Conservation (phyloP, 64 coral and sea anemone genomes). For the Orbicella faveolata region DNA sequence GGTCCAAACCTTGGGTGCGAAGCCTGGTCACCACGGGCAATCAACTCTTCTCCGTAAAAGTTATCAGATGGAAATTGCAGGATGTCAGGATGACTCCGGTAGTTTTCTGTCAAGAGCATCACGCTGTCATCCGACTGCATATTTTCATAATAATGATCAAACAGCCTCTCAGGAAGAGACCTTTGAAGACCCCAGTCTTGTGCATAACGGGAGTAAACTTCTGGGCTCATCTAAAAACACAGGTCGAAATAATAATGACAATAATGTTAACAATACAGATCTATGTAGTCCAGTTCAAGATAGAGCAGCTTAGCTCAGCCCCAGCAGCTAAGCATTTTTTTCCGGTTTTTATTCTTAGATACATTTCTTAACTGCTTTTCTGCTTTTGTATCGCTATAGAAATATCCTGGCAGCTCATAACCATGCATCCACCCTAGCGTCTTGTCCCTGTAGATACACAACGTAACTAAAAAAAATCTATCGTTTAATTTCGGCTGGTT, state of each 20-base stretch:
- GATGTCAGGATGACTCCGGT: conserved; percentile 74
- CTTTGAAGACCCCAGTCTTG: conserved; percentile 34
- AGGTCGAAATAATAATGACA: not conserved
- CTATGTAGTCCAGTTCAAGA: no score
- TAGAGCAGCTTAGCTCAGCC: no score
- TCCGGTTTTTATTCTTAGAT: no score
- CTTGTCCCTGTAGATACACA: no score
- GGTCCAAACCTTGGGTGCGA: conserved; percentile 35
- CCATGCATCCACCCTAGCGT: no score
- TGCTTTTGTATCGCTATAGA: no score
- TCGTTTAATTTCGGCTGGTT: no score
- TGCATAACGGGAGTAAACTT: conserved; percentile 13
- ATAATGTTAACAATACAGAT: not conserved
- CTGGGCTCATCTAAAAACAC: conserved; percentile 13
- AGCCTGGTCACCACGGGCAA: not conserved
- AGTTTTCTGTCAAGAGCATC: conserved; percentile 69
- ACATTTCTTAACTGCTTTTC: no score
- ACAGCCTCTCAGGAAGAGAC: conserved; percentile 54
- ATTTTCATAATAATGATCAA: conserved; percentile 22
- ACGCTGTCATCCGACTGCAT: not conserved
- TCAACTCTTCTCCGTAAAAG: conserved; percentile 50
- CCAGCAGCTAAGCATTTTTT: no score
- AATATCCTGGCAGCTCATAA: no score
- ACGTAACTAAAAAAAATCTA: no score
- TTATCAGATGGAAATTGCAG: conserved; percentile 66